Evolutionary conservation across 2,797 vertebrate species (phyloP).

Genomic region (Rachycentron canadum): DNA sequence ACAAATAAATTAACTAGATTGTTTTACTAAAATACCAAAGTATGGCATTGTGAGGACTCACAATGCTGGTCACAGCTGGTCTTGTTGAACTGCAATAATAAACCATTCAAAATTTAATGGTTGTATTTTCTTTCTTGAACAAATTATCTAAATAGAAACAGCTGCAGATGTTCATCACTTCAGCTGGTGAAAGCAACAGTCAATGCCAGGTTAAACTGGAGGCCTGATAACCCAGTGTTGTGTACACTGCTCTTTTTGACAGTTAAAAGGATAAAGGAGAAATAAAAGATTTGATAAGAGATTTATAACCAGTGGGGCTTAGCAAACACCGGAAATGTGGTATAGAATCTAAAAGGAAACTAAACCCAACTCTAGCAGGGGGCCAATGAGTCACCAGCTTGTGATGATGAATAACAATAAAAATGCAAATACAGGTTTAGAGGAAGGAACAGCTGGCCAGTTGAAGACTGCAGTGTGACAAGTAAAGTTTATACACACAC

Average conservation of each 20-base stretch:
- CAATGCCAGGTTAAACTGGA: background rate
- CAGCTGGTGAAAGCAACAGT: background rate
- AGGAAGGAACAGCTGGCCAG: slow-evolving; percentile 66
- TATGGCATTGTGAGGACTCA: background rate
- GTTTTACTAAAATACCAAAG: background rate
- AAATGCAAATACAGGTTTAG: slow-evolving; percentile 64
- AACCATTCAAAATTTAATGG: background rate
- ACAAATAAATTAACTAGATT: background rate
- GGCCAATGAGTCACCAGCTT: slow-evolving; percentile 41
- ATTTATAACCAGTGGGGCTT: background rate
- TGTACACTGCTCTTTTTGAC: background rate
- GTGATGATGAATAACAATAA: slow-evolving; percentile 61
- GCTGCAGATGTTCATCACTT: background rate
- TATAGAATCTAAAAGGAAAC: slow-evolving; percentile 4
- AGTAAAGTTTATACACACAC: slow-evolving; percentile 47
- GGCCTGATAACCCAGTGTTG: background rate
- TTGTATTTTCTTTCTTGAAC: slow-evolving; percentile 1
- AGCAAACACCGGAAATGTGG: background rate
- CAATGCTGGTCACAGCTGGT: background rate
- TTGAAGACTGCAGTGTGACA: slow-evolving; percentile 38
- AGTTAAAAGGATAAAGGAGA: background rate
- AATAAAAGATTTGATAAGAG: background rate
- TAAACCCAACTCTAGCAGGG: slow-evolving; percentile 14
- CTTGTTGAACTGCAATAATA: background rate
- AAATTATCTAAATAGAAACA: background rate